Evolutionary conservation across 2,797 vertebrate genomes (phyloP).

Genomic region (Calcarius lapponicus): DNA sequence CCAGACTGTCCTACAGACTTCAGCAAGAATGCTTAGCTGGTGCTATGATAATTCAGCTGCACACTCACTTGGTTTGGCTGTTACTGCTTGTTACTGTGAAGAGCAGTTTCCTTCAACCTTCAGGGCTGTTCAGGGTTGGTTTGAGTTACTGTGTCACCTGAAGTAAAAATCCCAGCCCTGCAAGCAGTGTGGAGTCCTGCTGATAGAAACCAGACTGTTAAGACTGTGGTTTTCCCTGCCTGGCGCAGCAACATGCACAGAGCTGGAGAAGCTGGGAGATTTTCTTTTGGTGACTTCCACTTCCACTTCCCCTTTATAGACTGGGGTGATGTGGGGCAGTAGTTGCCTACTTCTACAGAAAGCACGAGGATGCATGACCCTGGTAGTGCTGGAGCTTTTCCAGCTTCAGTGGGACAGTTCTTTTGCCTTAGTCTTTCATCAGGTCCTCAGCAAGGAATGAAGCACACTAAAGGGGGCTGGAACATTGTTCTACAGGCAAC

Average conservation of each 20-base stretch:
- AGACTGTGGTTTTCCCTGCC: background rate
- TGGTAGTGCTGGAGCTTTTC: conserved; percentile 87
- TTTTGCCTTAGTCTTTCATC: conserved; percentile 82
- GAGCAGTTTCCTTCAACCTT: background rate
- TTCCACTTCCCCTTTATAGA: background rate
- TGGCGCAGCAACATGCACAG: background rate
- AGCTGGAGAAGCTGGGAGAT: background rate
- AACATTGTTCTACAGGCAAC: rapidly evolving
- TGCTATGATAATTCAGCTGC: conserved; percentile 80
- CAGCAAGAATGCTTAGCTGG: conserved; percentile 61
- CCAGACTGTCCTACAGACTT: conserved; percentile 81
- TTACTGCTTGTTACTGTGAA: background rate
- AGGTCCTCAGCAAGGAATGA: conserved; percentile 80
- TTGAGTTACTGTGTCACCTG: background rate
- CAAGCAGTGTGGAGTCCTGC: background rate
- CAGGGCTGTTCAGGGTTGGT: background rate
- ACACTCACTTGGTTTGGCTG: background rate
- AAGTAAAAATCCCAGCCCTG: background rate
- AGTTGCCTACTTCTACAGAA: conserved; percentile 81
- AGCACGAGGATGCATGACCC: conserved; percentile 85
- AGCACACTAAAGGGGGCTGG: background rate
- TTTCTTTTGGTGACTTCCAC: background rate
- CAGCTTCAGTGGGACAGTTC: conserved; percentile 88
- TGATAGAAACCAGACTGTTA: background rate
- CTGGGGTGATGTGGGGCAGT: background rate